phyloP scores from a whole-genome alignment of 2,797 vertebrate genomes.

The Enteromius paludinosus region DNA sequence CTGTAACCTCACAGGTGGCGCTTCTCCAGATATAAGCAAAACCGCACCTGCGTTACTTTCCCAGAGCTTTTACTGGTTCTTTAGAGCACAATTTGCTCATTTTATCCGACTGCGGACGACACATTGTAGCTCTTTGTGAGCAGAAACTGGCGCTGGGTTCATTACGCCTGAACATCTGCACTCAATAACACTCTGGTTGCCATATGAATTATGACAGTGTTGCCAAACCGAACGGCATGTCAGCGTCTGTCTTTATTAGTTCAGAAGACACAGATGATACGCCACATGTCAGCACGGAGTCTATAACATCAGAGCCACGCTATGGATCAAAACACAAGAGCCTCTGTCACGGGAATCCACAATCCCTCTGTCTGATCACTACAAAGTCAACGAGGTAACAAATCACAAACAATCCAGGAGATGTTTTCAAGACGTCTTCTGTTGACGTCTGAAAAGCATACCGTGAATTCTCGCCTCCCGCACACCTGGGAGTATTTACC shows the following conservation, averaged over 20 bases:
- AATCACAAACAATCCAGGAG: conserved; percentile 29
- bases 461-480: conserved; percentile 16
- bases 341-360: conserved; percentile 12
- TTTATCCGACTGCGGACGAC: conserved; percentile 56
- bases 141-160: conserved; percentile 66
- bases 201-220: conserved; percentile 78
- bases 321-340: conserved; percentile 48
- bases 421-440: conserved; percentile 32
- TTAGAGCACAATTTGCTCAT: conserved; percentile 56
- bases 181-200: conserved; percentile 73
- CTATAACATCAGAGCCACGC: conserved; percentile 34
- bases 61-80: conserved; percentile 8
- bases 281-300: conserved; percentile 48
- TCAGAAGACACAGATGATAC: conserved; percentile 54
- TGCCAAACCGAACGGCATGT: conserved; percentile 76
- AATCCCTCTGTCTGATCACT: conserved; percentile 36
- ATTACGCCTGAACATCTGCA: conserved; percentile 80
- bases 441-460: conserved; percentile 21
- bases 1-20: conserved; percentile 61
- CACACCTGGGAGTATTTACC: conserved; percentile 43
- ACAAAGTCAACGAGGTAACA: conserved; percentile 67
- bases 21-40: conserved; percentile 25
- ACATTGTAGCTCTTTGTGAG: conserved; percentile 70
- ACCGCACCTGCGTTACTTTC: conserved; percentile 68
- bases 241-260: conserved; percentile 76